phyloP scores from a whole-genome alignment of 2,888 invertebrate genomes.

The Dynastes tityus region DNA sequence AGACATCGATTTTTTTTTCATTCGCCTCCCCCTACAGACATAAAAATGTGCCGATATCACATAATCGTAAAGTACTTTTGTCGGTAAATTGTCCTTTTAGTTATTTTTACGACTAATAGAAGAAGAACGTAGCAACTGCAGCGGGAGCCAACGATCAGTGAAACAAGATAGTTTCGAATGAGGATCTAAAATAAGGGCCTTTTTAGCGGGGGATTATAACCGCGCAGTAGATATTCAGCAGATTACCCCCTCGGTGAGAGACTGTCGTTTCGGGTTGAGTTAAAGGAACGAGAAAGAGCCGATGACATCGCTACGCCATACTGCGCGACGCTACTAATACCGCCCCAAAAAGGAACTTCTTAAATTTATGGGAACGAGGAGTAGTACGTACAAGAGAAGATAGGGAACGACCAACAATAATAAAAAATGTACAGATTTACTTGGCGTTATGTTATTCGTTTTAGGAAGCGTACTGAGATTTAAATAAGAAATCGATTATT shows the following conservation, averaged over 20 bases:
- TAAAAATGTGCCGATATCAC: neutral
- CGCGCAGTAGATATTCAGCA: neutral
- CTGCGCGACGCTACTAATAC: neutral
- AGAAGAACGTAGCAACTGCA: neutral
- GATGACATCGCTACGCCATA: neutral
- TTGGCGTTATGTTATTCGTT: too few species aligned
- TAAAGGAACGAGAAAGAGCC: constrained; percentile 2
- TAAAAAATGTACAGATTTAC: too few species aligned
- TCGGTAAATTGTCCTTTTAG: neutral
- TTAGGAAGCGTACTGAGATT: too few species aligned
- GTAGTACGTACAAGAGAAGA: neutral
- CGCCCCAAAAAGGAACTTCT: neutral
- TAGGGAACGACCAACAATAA: neutral
- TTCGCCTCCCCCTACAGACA: too few species aligned
- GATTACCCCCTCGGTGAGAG: constrained; percentile 16
- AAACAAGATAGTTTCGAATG: constrained; percentile 29
- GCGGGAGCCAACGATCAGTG: constrained; percentile 20
- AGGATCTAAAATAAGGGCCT: constrained; percentile 3
- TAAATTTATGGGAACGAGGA: neutral
- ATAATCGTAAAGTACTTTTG: neutral
- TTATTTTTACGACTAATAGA: constrained; percentile 6
- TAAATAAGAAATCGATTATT: too few species aligned
- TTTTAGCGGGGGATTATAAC: constrained; percentile 16
- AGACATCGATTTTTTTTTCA: too few species aligned
- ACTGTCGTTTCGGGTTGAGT: constrained; percentile 7